Conservation (phyloP, 2,113 vertebrate genomes). For the Columba livia region DNA sequence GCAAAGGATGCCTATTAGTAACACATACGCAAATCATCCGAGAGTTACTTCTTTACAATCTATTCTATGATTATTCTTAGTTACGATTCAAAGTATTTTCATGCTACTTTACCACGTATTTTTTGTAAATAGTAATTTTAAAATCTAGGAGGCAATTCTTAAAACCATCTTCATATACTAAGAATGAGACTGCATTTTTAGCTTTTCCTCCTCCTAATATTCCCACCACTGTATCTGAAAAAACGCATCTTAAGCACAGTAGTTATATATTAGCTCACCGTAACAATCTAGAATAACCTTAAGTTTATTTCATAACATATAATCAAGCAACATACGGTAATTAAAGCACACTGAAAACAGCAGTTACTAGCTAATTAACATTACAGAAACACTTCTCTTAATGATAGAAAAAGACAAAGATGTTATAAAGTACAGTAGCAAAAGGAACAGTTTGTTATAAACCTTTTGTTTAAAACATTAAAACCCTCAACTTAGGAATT, state of each 20-base stretch:
- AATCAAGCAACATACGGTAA: conserved; percentile 85
- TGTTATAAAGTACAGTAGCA: conserved; percentile 18
- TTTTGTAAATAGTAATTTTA: conserved; percentile 29
- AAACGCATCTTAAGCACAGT: conserved; percentile 49
- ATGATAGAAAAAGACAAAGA: conserved; percentile 81
- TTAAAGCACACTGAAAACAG: conserved; percentile 77
- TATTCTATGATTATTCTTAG: conserved; percentile 1
- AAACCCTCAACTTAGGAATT: not conserved
- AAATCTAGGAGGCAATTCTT: not conserved
- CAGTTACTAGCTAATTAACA: conserved; percentile 85
- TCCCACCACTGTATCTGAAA: not conserved
- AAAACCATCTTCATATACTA: not conserved
- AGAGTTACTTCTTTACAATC: not conserved
- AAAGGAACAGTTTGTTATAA: conserved; percentile 23
- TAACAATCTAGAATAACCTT: conserved; percentile 74
- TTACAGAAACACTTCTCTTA: conserved; percentile 83
- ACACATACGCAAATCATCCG: not conserved
- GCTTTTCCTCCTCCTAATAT: not conserved
- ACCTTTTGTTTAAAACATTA: not conserved
- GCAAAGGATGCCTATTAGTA: conserved; percentile 19
- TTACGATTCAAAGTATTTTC: conserved; percentile 14
- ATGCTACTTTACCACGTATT: conserved; percentile 22
- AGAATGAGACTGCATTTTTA: not conserved
- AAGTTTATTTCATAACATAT: conserved; percentile 85
- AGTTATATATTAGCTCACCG: conserved; percentile 38